Base-by-base conservation (phyloP, 1,140 invertebrate species). In the Laupala kohalensis region DNA sequence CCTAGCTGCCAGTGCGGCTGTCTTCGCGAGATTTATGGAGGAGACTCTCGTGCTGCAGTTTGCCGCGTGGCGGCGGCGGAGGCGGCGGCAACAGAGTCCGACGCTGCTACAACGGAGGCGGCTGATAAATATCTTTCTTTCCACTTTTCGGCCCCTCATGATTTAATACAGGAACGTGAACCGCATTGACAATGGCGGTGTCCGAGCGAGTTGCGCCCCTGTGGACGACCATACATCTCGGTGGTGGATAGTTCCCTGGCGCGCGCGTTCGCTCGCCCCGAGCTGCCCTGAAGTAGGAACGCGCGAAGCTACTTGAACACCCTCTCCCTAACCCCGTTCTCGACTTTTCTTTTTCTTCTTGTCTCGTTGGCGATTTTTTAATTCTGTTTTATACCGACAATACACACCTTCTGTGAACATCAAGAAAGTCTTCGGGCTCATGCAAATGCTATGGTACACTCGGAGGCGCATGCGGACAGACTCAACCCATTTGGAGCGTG, bases 111-210 rank as follows among this genome's bases (percentile, higher is more conserved):
- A 19, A 19, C 9, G 37, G 37, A 9, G 19, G 37, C 37, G 37
- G 37, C 37, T 53, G 37, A 53, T 53, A 53, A 66, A 25, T 66
- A 25, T 66, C 64, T 66, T 27, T 66, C 64, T 66, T 27, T 66
- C 64, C 64, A 24, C 64, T 27, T 66, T 27, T 27, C 64, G 23
- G 23, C 64, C 64, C 9, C 64, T 66, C 64, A 66, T 66, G 64
- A 24, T 27, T 53, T 53, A 53, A 53, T 53, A 53, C 37, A 13
- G 37, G 37, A 53, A 53, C 37, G 37, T 53, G 37, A 53, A 53
- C 37, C 37, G 37, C 37, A 53, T 53, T 53, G 37, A 53, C 37
- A 53, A 53, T 53, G 37, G 37, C 37, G 37, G 37, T 19, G 37
- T 13, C 37, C 37, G 37, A 9, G 37, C n/a, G n/a, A n/a, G 37